Percentiles rank a stretch among this genome's conserved stretches.
Conservation (phyloP, 35 echinoderm and acorn worm genomes). For the Ophioderma brevispina region DNA sequence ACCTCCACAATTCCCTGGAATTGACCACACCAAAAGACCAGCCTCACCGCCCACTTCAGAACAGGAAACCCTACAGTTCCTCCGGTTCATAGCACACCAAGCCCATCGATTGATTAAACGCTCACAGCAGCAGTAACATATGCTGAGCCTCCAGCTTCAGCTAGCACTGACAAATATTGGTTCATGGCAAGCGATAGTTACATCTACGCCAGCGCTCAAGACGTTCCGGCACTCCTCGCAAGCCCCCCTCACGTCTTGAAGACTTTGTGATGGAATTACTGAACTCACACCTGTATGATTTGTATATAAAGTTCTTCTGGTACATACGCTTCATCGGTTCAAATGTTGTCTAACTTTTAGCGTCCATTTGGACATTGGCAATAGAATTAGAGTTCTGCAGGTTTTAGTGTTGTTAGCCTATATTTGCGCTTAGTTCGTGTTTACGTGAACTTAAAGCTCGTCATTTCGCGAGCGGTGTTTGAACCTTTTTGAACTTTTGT, state of each 20-base stretch:
- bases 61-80: background rate
- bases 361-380: background rate
- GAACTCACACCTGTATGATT: background rate
- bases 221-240: background rate
- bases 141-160: background rate
- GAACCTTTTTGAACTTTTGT: too few relatives aligned
- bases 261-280: background rate
- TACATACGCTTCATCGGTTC: background rate
- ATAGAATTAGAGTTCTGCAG: background rate
- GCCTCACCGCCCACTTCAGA: too few relatives aligned
- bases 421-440: background rate
- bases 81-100: background rate
- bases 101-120: background rate
- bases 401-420: background rate
- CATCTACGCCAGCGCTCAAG: background rate
- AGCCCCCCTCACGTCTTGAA: too few relatives aligned
- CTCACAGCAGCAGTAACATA: background rate
- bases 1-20: background rate
- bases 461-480: too few relatives aligned
- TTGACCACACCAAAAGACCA: background rate
- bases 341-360: background rate
- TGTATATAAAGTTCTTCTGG: background rate
- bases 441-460: background rate
- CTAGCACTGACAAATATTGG: background rate
- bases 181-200: background rate